Evolutionary conservation across 2,888 invertebrate species (phyloP).

Genomic region (Tyria jacobaeae): DNA sequence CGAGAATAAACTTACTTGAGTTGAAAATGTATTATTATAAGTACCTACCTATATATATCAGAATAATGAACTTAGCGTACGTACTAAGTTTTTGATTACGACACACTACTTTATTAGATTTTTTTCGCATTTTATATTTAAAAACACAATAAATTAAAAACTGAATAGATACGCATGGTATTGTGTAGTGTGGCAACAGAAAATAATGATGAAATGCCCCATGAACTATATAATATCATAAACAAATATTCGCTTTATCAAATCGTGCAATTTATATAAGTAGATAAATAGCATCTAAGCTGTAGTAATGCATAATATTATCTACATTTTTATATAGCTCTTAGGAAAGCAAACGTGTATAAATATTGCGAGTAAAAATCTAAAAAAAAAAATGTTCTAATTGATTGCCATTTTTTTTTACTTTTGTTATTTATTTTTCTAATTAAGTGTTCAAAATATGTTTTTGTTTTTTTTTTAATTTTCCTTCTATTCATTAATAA

Average conservation of each 20-base stretch:
- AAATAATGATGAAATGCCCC: conserved; percentile 44
- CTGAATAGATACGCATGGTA: background rate
- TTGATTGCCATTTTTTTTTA: conserved; percentile 74
- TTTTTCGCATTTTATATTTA: background rate
- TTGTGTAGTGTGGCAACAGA: background rate
- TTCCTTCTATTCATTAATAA: conserved; percentile 51
- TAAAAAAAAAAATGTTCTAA: conserved; percentile 48
- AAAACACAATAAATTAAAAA: background rate
- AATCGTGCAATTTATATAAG: conserved; percentile 85
- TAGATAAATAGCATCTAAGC: conserved; percentile 73
- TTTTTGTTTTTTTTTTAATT: conserved; percentile 63
- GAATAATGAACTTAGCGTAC: too few species aligned
- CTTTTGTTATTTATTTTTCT: conserved; percentile 85
- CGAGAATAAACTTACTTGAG: background rate
- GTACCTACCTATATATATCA: too few species aligned
- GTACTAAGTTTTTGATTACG: too few species aligned
- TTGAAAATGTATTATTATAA: background rate
- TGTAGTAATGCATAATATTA: conserved; percentile 75
- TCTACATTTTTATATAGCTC: conserved; percentile 52
- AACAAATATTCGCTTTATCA: conserved; percentile 81
- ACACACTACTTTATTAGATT: background rate
- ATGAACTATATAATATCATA: conserved; percentile 49
- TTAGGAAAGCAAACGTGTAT: conserved; percentile 64
- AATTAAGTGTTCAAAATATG: conserved; percentile 68
- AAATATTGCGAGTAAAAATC: conserved; percentile 53